phyloP scores from a whole-genome alignment of 1,140 invertebrate genomes.

The Mycetomoellerius zeteki region DNA sequence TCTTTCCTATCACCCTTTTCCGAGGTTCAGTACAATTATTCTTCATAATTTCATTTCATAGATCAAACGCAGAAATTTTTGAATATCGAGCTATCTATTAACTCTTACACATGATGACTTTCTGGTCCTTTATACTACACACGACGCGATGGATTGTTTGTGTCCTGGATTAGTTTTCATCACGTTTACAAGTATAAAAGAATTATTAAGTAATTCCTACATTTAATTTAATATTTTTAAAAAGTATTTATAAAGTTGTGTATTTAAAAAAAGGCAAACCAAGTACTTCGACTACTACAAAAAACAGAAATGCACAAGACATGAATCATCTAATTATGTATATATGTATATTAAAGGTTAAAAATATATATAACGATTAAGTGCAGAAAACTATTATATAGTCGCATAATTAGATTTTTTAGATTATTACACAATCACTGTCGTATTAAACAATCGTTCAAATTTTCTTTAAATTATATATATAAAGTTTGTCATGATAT shows the following conservation, averaged over 20 bases:
- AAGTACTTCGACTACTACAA: no score
- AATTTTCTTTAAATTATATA: neutral
- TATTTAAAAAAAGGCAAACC: no score
- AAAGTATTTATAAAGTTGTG: no score
- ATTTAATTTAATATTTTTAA: no score
- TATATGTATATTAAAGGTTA: neutral
- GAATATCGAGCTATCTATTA: neutral
- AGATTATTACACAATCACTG: neutral
- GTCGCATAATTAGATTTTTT: neutral
- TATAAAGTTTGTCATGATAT: neutral
- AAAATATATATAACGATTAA: neutral
- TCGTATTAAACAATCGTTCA: neutral
- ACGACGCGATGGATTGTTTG: no score
- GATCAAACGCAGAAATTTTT: neutral
- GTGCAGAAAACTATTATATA: neutral
- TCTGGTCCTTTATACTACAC: no score
- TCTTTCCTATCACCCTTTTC: constrained; percentile 74
- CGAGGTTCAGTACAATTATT: constrained; percentile 61
- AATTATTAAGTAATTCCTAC: no score
- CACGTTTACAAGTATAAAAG: no score
- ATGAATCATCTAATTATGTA: no score
- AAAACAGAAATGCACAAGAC: no score
- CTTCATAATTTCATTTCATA: constrained; percentile 7
- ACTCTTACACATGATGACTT: no score
- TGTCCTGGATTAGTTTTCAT: no score